phyloP scores from a whole-genome alignment of 2,113 vertebrate genomes.

The Spheniscus mendiculus region DNA sequence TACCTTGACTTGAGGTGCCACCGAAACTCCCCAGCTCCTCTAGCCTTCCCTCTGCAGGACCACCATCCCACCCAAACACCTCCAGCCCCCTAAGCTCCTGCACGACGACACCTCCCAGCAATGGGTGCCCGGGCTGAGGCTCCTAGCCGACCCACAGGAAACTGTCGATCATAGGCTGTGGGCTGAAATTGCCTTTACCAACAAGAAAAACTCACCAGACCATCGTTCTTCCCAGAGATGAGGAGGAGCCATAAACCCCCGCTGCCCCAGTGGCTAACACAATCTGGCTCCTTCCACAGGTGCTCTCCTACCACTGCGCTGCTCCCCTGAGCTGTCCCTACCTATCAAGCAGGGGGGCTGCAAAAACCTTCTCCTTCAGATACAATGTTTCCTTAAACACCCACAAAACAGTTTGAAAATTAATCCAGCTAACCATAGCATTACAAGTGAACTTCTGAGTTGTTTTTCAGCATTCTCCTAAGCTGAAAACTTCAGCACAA shows the following conservation, averaged over 20 bases:
- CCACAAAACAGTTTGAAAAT: neutral
- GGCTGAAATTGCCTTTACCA: neutral
- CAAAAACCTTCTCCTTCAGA: neutral
- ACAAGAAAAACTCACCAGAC: neutral
- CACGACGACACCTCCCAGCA: neutral
- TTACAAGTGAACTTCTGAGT: neutral
- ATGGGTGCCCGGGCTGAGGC: rapidly evolving
- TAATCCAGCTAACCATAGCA: neutral
- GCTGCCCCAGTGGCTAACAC: neutral
- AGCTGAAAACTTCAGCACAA: neutral
- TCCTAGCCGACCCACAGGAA: neutral
- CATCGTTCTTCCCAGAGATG: neutral
- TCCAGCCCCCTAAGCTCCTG: neutral
- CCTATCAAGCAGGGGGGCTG: neutral
- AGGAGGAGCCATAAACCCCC: neutral
- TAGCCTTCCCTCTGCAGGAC: neutral
- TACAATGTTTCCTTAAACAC: neutral
- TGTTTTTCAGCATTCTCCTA: neutral
- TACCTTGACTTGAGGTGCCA: neutral
- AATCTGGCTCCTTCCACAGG: neutral
- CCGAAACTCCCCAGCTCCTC: neutral
- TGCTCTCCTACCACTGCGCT: neutral
- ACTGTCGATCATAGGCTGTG: neutral
- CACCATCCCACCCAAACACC: neutral
- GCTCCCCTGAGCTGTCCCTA: neutral